These are phyloP conservation scores for Oscheius sp. DNA, from an alignment of 2,888 invertebrate species.

Conservation along the genomic window DNA sequence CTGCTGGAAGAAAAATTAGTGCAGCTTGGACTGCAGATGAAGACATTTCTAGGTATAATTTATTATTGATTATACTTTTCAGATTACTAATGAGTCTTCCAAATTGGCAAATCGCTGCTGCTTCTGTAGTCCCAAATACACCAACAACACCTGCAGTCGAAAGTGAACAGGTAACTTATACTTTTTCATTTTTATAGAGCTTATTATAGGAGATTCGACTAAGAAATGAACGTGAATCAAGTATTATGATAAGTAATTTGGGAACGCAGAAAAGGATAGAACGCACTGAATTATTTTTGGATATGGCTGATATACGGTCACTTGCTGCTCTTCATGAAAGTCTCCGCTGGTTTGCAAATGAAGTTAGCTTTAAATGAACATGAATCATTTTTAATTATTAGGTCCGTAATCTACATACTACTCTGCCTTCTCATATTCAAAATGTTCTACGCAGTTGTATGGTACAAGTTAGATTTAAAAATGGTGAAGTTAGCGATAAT, in stretches of 20 bases:
- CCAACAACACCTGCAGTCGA: slow-evolving; percentile 57
- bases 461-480: slow-evolving; percentile 54
- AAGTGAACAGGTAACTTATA: slow-evolving; percentile 51
- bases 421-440: slow-evolving; percentile 42
- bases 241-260: slow-evolving; percentile 88
- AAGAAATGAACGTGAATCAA: slow-evolving; percentile 86
- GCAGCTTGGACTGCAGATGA: slow-evolving; percentile 92
- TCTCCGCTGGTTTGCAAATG: slow-evolving; percentile 76
- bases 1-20: slow-evolving; percentile 79
- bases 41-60: slow-evolving; percentile 79
- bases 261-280: slow-evolving; percentile 63
- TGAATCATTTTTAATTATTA: slow-evolving; percentile 23
- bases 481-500: slow-evolving; percentile 53
- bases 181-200: too few relatives aligned
- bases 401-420: slow-evolving; percentile 45
- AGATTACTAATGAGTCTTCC: slow-evolving; percentile 86
- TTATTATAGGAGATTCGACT: slow-evolving; percentile 83
- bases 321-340: slow-evolving; percentile 90
- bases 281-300: slow-evolving; percentile 81
- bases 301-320: slow-evolving; percentile 83
- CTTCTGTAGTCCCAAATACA: slow-evolving; percentile 33
- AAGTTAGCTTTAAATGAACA: slow-evolving; percentile 29
- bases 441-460: slow-evolving; percentile 38
- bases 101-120: slow-evolving; percentile 74
- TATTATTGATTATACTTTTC: not conserved